phyloP scores from a whole-genome alignment of 1,140 invertebrate species.

The Lithobius niger region DNA sequence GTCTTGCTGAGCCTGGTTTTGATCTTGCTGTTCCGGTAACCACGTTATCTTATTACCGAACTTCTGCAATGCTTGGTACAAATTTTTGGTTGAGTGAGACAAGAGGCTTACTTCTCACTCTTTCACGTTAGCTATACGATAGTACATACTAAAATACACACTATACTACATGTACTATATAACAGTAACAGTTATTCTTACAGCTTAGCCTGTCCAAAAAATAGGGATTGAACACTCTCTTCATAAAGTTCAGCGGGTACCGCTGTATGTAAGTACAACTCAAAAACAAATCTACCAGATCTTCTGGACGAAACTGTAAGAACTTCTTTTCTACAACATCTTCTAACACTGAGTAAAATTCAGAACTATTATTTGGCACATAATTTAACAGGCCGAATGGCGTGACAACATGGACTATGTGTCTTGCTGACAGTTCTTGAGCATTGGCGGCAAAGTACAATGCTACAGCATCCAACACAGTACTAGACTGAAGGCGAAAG shows the following conservation, averaged over 20 bases:
- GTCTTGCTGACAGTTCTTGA: constrained; percentile 35
- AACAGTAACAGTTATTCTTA: constrained; percentile 23
- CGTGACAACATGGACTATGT: constrained; percentile 43
- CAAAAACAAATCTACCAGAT: constrained; percentile 45
- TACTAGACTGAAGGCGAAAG: constrained; percentile 40
- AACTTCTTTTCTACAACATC: constrained; percentile 42
- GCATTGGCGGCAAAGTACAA: constrained; percentile 42
- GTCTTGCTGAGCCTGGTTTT: too few relatives aligned
- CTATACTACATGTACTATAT: too few relatives aligned
- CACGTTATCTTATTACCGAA: too few relatives aligned
- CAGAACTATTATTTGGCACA: constrained; percentile 34
- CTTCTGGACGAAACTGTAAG: constrained; percentile 41
- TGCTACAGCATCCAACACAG: constrained; percentile 42
- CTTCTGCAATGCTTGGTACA: too few relatives aligned
- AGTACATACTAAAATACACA: too few relatives aligned
- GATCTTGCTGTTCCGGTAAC: too few relatives aligned
- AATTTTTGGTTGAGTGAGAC: too few relatives aligned
- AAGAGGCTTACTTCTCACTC: too few relatives aligned
- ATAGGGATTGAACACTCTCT: constrained; percentile 44
- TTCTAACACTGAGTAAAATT: constrained; percentile 48
- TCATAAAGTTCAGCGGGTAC: constrained; percentile 47
- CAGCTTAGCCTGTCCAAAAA: constrained; percentile 45
- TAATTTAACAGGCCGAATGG: constrained; percentile 49
- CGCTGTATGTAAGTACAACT: constrained; percentile 48
- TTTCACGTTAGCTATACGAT: too few relatives aligned